A percentile compares a stretch with the other conserved stretches of the same genome.
Conservation (phyloP, 2,888 invertebrate genomes). For the Zygaena filipendulae region DNA sequence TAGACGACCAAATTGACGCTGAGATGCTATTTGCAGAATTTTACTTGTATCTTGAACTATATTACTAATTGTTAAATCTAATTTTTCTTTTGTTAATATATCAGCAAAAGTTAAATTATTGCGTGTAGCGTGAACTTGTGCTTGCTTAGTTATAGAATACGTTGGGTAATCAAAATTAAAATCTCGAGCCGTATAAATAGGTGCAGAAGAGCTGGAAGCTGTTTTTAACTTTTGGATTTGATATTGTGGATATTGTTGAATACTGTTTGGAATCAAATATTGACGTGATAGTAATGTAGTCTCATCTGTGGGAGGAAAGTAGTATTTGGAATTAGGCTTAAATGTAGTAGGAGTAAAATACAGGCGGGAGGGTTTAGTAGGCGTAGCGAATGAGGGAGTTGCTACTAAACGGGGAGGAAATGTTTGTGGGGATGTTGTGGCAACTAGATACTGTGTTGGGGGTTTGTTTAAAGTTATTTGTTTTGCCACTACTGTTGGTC, state of each 20-base stretch:
- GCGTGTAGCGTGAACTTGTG: conserved; percentile 24
- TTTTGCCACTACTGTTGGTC: conserved; percentile 27
- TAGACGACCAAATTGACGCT: conserved; percentile 28
- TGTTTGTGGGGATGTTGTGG: conserved; percentile 26
- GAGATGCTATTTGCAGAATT: conserved; percentile 35
- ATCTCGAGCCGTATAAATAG: conserved; percentile 20
- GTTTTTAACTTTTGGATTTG: conserved; percentile 28
- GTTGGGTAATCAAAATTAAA: conserved; percentile 21
- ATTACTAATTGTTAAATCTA: conserved; percentile 45
- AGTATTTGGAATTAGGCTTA: conserved; percentile 34
- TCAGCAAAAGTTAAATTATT: conserved; percentile 50
- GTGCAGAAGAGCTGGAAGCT: conserved; percentile 24
- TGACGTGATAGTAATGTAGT: conserved; percentile 28
- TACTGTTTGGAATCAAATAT: conserved; percentile 29
- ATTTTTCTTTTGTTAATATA: conserved; percentile 49
- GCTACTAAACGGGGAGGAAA: conserved; percentile 24
- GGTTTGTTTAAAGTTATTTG: conserved; percentile 25
- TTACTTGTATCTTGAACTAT: conserved; percentile 48
- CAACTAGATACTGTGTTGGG: conserved; percentile 24
- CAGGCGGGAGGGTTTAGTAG: conserved; percentile 32
- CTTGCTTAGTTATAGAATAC: conserved; percentile 26
- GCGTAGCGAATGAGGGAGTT: conserved; percentile 22
- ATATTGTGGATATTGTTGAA: conserved; percentile 23
- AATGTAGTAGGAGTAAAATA: conserved; percentile 42
- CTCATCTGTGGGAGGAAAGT: conserved; percentile 33